Base-by-base conservation (phyloP, 2,113 vertebrate species). In the Gorsachius goisagi region DNA sequence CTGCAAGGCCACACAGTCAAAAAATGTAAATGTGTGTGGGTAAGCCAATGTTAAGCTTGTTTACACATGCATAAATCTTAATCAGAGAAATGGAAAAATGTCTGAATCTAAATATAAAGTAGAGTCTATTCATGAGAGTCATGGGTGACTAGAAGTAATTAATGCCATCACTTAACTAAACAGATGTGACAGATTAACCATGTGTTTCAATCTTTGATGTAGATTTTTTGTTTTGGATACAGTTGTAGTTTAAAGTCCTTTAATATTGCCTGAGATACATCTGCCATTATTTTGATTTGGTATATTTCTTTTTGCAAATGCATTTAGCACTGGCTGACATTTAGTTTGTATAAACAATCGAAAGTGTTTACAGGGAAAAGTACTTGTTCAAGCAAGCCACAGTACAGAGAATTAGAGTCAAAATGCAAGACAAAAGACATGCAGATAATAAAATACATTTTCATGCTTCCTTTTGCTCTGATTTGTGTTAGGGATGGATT, bases 301-400 rank as follows among this genome's bases (percentile, higher is more conserved):
- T 95, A 58, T 87, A 92, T 87, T 84, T 97, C 83, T 93, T 74
- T 13, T 59, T 95, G 85, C 44, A 78, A 97, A 97, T 84, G 67
- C 80, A 74, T 97, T 96, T 96, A 95, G 82, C 19, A 26, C 68
- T 86, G 49, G 74, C 85, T 96, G 90, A 96, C 93, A 91, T 93
- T 97, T 94, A 79, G 53, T 92, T 92, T 95, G 86, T 90, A 84
- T 95, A 97, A 98, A 97, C 93, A 82, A 73, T 89, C 4, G 47
- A 37, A 95, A 71, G 80, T 74, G 79, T 96, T 97, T 97, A 96
- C 92, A 95, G 52, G 22, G 60, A 75, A 84, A 83, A 90, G 26
- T 59, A 50, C 64, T 94, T 86, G 68, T 89, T 96, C 77, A 90
- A 91, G 91, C 78, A 92, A 90, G 88, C 16, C 53, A 19, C 68